Evolutionary conservation across 2,797 vertebrate species (phyloP).

Genomic region (Eulemur albifrons): DNA sequence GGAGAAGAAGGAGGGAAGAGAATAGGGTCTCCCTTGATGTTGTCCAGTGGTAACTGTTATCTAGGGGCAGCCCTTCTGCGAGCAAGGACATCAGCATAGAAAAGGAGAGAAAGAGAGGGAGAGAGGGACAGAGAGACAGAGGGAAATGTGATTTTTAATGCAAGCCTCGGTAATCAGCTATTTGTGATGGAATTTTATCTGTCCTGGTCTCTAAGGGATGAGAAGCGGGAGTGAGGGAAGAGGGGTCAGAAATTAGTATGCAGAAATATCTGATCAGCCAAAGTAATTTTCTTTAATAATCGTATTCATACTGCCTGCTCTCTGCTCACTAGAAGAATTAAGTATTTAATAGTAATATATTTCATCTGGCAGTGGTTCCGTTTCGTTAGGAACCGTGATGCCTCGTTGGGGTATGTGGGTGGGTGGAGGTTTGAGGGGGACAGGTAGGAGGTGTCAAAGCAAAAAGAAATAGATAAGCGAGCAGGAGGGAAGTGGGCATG

Average conservation of each 20-base stretch:
- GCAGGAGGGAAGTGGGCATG: slow-evolving; percentile 35
- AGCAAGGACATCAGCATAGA: slow-evolving; percentile 85
- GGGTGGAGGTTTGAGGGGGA: slow-evolving; percentile 63
- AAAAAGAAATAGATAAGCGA: slow-evolving; percentile 45
- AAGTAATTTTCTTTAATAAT: slow-evolving; percentile 94
- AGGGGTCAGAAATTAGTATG: slow-evolving; percentile 94
- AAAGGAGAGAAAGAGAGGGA: slow-evolving; percentile 64
- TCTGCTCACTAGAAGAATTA: slow-evolving; percentile 92
- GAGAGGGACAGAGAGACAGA: slow-evolving; percentile 48
- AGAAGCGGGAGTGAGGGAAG: slow-evolving; percentile 88
- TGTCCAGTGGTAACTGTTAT: not conserved
- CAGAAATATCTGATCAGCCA: slow-evolving; percentile 94
- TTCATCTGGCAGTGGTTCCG: slow-evolving; percentile 90
- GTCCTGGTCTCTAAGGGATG: slow-evolving; percentile 89
- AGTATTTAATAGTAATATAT: slow-evolving; percentile 94
- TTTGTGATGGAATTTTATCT: slow-evolving; percentile 93
- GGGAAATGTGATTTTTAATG: slow-evolving; percentile 87
- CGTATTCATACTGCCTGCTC: slow-evolving; percentile 92
- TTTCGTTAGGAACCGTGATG: slow-evolving; percentile 89
- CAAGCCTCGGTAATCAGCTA: slow-evolving; percentile 90
- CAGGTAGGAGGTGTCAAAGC: slow-evolving; percentile 68
- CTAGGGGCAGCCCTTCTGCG: slow-evolving; percentile 78
- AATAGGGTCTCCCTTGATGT: not conserved
- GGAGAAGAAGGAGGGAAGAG: not conserved
- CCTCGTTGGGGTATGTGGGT: slow-evolving; percentile 79